Evolutionary conservation across 2,888 invertebrate species (phyloP).

Genomic region (Shargacucullia verbasci): DNA sequence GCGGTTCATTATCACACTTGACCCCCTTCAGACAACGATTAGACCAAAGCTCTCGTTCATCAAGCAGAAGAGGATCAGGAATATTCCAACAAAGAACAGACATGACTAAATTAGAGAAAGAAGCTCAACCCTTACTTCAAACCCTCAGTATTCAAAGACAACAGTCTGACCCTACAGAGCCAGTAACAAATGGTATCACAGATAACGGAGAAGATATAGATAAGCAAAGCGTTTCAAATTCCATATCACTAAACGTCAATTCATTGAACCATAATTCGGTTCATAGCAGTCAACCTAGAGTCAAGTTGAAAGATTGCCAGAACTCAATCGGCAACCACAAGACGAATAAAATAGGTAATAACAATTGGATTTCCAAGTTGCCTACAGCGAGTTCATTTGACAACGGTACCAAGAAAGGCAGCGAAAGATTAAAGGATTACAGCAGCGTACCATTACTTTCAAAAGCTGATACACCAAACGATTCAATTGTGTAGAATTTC

Average conservation of each 20-base stretch:
- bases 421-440: conserved; percentile 81
- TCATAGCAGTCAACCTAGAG: conserved; percentile 75
- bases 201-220: conserved; percentile 72
- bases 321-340: conserved; percentile 78
- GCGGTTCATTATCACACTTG: conserved; percentile 79
- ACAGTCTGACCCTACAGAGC: conserved; percentile 78
- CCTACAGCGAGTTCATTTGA: conserved; percentile 85
- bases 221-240: conserved; percentile 76
- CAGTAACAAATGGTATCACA: conserved; percentile 76
- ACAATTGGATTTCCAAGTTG: conserved; percentile 85
- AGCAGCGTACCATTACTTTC: conserved; percentile 85
- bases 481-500: conserved; percentile 78
- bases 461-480: conserved; percentile 80
- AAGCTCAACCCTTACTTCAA: conserved; percentile 79
- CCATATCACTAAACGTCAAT: conserved; percentile 80
- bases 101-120: conserved; percentile 74
- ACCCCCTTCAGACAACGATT: conserved; percentile 82
- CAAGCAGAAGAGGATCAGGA: conserved; percentile 83
- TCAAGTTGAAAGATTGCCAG: conserved; percentile 81
- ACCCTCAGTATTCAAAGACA: conserved; percentile 78
- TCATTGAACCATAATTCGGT: conserved; percentile 78
- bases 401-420: conserved; percentile 76
- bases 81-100: conserved; percentile 74
- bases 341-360: conserved; percentile 82
- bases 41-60: conserved; percentile 80